A percentile compares a stretch with the other conserved stretches of the same genome.
These are phyloP conservation scores for Cataglyphis altisquamis DNA, from an alignment of 2,888 invertebrate genomes.

Conservation along the genomic window DNA sequence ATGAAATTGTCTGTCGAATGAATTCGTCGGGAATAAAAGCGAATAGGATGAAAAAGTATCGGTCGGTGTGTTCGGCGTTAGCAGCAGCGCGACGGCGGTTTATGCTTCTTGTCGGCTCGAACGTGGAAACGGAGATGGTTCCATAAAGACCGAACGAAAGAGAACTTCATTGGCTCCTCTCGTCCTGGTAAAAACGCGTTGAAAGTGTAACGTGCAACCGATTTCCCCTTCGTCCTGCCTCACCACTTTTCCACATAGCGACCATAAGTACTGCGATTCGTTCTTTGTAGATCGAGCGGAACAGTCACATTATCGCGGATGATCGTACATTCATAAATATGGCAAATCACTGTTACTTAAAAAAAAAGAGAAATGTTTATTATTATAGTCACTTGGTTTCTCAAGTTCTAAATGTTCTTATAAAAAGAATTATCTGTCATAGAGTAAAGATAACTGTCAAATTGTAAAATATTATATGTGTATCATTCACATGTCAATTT, in stretches of 20 bases:
- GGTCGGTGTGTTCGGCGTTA: slow-evolving; percentile 27
- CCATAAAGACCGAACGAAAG: slow-evolving; percentile 77
- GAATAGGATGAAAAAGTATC: slow-evolving; percentile 13
- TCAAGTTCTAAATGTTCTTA: neutral
- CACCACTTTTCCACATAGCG: slow-evolving; percentile 83
- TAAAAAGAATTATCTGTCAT: neutral
- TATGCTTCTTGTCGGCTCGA: slow-evolving; percentile 47
- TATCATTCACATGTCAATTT: neutral
- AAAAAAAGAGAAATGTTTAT: neutral
- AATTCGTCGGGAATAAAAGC: neutral
- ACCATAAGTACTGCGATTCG: slow-evolving; percentile 81
- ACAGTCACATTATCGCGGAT: slow-evolving; percentile 75
- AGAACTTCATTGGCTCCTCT: slow-evolving; percentile 78
- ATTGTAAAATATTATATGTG: neutral
- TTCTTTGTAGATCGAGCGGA: slow-evolving; percentile 75
- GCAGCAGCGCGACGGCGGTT: slow-evolving; percentile 31
- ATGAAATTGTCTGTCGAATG: slow-evolving; percentile 10
- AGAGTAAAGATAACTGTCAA: neutral
- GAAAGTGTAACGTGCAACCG: slow-evolving; percentile 80
- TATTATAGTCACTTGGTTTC: neutral
- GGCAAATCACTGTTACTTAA: neutral
- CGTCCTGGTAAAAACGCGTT: slow-evolving; percentile 77
- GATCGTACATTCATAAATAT: slow-evolving; percentile 28
- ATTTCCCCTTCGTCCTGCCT: slow-evolving; percentile 83
- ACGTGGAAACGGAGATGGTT: slow-evolving; percentile 66